Percentiles rank a stretch among this genome's conserved stretches.
Evolutionary conservation across 2,888 invertebrate species (phyloP).

Genomic region (Neoitamus cyanurus): DNA sequence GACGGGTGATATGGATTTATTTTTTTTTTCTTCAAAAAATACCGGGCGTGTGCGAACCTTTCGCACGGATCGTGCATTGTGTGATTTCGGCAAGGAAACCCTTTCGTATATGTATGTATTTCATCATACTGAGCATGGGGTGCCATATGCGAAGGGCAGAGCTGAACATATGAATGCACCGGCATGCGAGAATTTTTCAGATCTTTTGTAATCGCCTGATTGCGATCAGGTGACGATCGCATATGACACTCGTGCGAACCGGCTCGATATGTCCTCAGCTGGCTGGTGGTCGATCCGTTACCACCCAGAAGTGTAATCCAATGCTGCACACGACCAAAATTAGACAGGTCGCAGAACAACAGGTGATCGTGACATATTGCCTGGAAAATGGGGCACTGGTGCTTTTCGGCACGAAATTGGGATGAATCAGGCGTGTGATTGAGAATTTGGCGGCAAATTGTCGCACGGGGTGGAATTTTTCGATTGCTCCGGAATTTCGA

Average conservation of each 20-base stretch:
- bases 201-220: neutral
- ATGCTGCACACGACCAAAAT: constrained; percentile 46
- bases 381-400: constrained; percentile 21
- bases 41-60: constrained; percentile 22
- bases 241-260: constrained; percentile 43
- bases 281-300: neutral
- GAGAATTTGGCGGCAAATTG: neutral
- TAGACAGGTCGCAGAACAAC: constrained; percentile 18
- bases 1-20: neutral
- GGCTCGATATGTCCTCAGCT: neutral
- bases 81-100: neutral
- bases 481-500: neutral
- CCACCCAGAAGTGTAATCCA: constrained; percentile 20
- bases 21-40: neutral
- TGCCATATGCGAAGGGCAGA: neutral
- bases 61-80: constrained; percentile 4
- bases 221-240: constrained; percentile 40
- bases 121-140: neutral
- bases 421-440: neutral
- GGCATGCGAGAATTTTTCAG: neutral
- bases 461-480: neutral
- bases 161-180: neutral
- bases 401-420: neutral
- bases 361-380: constrained; percentile 39
- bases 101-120: neutral